Base-by-base conservation (phyloP, 2,113 vertebrate species). In the Azemiops feae region DNA sequence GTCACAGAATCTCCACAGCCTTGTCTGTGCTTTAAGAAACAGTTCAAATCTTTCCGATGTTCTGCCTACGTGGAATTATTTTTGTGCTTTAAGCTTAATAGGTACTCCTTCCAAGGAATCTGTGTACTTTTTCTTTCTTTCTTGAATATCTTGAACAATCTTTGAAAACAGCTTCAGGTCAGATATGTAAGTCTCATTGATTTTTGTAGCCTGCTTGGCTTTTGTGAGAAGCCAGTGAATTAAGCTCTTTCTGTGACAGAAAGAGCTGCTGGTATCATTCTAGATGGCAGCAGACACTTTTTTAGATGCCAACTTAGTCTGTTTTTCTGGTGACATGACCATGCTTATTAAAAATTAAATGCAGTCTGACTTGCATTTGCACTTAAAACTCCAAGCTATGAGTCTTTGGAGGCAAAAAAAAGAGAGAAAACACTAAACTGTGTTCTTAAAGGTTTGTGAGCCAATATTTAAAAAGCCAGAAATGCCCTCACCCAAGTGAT, bases 291-390 rank as follows among this genome's bases (percentile, higher is more conserved):
- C 52, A 89, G 4, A 6, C 60, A 22, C 45, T 87, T 60, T 69
- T n/a, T 95, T 87, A 85, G 43, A 23, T 95, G 86, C 91, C 50
- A 90, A 89, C 94, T 92, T 95, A 95, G 95, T 93, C 87, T 85
- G 3, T 91, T 94, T 55, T 34, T 94, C 55, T 91, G 57, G 54
- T 92, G 92, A 87, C 64, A 74, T 91, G 47, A 18, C 53, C 85
- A 93, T 9, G 20, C 64, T 91, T 94, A 85, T 95, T 93, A 95
- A 96, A 92, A 92, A 90, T 91, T 92, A 95, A 91, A 45, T 90
- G 92, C 93, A 60, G 22, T 3, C 52, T 0, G 2, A 91, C 8
- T 96, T 93, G 86, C 4, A 89, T 81, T 58, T 95, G 88, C 23
- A 81, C 20, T 94, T 96, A 92, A 50, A 92, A 85, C 54, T 2